Evolutionary conservation across 23 tunicate species (phyloP), one percentile per base, ranked within the genome.

Genomic region (Trididemnum miniatum): DNA sequence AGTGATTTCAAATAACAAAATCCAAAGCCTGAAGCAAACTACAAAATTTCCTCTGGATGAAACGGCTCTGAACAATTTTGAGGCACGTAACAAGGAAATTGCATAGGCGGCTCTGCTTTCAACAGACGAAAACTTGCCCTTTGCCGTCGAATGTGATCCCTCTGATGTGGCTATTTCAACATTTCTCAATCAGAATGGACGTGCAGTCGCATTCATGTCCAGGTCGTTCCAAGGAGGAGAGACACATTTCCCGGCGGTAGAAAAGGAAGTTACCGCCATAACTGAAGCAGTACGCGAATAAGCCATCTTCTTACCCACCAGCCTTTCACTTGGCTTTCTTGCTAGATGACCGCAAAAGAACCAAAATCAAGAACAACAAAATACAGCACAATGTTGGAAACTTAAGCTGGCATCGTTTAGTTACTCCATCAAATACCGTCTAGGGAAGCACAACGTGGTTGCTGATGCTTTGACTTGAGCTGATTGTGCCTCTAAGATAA

Each of bases 241-340:
- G 71, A 28, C 2, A 7, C 83, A 35, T 33, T 65, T 79, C 32
- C 83, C 77, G 1, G 69, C 83, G 9, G 77, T 37, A 1, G 84
- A 85, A 38, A 85, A 78, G 33, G 83, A 85, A 38, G 84, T 77
- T 1, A 71, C 77, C 24, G 65, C 77, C 40, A 65, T 85, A 25
- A 65, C 76, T 38, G 83, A 85, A 79, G 83, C 84, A 20, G 82
- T 77, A 2, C 34, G 72, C 12, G 77, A 77, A 59, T 84, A 83
- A 63, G 71, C 31, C 71, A 63, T 7, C 31, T 34, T 26, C 34
- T 81, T 24, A 15, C 36, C 25, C 38, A 35, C 66, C 77, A 64
- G 35, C 65, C 63, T 35, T 77, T 85, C 57, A 64, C 77, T 20
- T 35, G 71, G 78, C 85, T 7, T 81, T 81, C 79, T 71, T 81